These are phyloP conservation scores for Procavia capensis DNA, from an alignment of 2,113 vertebrate species.

Conservation along the genomic window DNA sequence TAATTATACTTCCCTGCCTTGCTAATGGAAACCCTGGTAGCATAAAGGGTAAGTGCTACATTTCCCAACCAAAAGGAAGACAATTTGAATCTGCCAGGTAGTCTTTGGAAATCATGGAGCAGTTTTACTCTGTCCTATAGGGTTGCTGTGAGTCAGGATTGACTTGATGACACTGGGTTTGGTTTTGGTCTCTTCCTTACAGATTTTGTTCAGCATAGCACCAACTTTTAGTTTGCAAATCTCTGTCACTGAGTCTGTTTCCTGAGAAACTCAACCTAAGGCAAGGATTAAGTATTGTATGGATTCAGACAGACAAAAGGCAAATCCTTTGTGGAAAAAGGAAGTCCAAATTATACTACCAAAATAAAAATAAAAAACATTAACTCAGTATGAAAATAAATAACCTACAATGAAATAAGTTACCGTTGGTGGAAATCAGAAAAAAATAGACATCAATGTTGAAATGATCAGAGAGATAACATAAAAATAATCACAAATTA, in stretches of 20 bases:
- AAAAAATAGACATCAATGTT: neutral
- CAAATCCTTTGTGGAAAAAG: neutral
- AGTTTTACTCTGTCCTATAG: too few species aligned
- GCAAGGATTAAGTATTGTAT: too few species aligned
- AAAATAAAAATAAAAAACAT: neutral
- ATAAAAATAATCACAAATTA: neutral
- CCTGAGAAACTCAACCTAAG: neutral
- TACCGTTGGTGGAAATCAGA: neutral
- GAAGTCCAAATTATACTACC: neutral
- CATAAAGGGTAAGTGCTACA: too few species aligned
- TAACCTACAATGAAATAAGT: neutral
- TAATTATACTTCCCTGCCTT: neutral
- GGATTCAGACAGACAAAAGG: neutral
- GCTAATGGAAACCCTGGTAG: too few species aligned
- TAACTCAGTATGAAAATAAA: neutral
- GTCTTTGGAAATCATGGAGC: too few species aligned
- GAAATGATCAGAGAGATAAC: neutral
- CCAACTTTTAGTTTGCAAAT: neutral
- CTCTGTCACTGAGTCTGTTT: neutral
- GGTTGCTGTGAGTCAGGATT: too few species aligned
- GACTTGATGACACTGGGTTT: too few species aligned
- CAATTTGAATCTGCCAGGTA: too few species aligned
- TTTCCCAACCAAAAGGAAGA: too few species aligned
- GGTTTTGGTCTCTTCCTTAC: neutral
- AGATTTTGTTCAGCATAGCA: neutral